phyloP scores from a whole-genome alignment of 2,888 invertebrate species.

The Leucophenga montana region DNA sequence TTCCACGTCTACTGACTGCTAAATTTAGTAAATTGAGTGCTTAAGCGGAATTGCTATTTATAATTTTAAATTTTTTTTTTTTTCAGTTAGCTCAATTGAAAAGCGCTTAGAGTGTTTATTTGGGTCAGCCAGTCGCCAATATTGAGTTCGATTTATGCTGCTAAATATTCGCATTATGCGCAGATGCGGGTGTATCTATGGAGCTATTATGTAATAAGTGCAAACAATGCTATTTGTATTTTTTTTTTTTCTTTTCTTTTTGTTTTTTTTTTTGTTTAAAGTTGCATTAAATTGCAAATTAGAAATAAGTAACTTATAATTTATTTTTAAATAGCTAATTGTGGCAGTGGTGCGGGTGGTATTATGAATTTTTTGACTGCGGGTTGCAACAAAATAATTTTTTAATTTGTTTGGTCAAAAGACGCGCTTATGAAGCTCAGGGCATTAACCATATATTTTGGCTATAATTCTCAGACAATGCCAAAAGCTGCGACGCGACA shows the following conservation, averaged over 20 bases:
- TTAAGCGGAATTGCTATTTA: background rate
- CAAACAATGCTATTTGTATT: background rate
- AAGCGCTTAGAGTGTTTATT: background rate
- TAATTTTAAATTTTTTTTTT: background rate
- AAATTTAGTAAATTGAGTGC: conserved; percentile 5
- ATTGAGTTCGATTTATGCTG: background rate
- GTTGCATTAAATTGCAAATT: conserved; percentile 5
- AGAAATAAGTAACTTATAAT: background rate
- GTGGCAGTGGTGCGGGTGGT: no score
- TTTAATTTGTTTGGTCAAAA: background rate
- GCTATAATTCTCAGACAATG: conserved; percentile 4
- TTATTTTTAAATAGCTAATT: background rate
- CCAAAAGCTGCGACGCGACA: background rate
- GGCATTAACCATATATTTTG: background rate
- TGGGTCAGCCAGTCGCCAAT: background rate
- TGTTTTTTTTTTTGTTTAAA: background rate
- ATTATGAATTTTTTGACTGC: no score
- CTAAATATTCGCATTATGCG: background rate
- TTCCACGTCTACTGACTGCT: background rate
- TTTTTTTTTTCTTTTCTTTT: background rate
- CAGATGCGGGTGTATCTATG: conserved; percentile 9
- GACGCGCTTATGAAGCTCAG: background rate
- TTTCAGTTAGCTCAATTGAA: background rate
- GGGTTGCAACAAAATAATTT: no score
- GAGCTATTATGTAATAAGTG: background rate